These are phyloP conservation scores for Etheostoma nigrum DNA, from an alignment of 2,797 vertebrate species.

Conservation along the genomic window DNA sequence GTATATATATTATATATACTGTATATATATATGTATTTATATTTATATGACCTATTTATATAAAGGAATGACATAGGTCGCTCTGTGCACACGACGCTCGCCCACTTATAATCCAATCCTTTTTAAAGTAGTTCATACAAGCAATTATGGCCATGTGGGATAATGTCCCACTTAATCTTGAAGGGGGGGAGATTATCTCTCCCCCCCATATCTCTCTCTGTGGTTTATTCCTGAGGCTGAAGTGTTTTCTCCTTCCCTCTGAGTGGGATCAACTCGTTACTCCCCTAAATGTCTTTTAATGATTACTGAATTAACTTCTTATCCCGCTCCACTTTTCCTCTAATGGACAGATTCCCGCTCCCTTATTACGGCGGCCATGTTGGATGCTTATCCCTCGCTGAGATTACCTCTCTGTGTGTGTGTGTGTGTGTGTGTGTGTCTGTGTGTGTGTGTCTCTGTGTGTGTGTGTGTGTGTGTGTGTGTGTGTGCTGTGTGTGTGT, in stretches of 20 bases:
- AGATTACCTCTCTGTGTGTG: conserved; percentile 66
- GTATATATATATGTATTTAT: no score
- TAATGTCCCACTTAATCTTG: conserved; percentile 82
- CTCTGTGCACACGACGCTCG: conserved; percentile 26
- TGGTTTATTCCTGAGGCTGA: conserved; percentile 49
- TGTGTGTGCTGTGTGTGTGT: no score
- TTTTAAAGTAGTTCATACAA: conserved; percentile 84
- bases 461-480: conserved; percentile 35
- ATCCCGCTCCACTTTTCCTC: conserved; percentile 24
- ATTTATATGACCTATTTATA: not conserved
- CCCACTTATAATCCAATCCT: conserved; percentile 78
- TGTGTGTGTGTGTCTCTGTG: conserved; percentile 38
- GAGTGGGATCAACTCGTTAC: conserved; percentile 61
- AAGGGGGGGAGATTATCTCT: conserved; percentile 69
- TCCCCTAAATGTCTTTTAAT: conserved; percentile 53
- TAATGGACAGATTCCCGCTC: conserved; percentile 66
- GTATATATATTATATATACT: no score
- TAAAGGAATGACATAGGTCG: conserved; percentile 18
- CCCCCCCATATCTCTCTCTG: not conserved
- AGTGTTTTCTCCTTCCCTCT: conserved; percentile 65
- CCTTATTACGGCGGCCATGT: conserved; percentile 62
- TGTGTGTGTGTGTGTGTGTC: conserved; percentile 35
- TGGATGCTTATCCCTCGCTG: conserved; percentile 54
- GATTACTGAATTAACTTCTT: conserved; percentile 62
- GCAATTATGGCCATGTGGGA: conserved; percentile 79